Evolutionary conservation across 2,888 invertebrate species (phyloP).

Genomic region (Marronus borbonicus): DNA sequence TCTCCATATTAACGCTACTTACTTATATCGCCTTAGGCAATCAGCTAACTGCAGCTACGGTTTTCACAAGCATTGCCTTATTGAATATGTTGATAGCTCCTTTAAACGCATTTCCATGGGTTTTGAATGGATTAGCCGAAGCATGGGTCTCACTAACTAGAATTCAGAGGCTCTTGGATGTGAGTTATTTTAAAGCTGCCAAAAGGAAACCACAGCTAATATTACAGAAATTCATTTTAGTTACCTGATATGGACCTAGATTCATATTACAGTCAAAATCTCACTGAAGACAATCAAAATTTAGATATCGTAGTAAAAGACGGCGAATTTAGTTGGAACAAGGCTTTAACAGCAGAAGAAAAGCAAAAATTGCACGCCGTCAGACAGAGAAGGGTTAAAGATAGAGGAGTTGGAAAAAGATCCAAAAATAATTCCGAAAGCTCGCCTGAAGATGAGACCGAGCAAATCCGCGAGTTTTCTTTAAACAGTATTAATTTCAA

Average conservation of each 20-base stretch:
- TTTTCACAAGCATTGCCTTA: slow-evolving; percentile 94
- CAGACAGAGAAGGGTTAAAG: slow-evolving; percentile 67
- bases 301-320: slow-evolving; percentile 75
- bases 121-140: slow-evolving; percentile 95
- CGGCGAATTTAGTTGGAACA: slow-evolving; percentile 77
- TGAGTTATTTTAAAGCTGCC: slow-evolving; percentile 68
- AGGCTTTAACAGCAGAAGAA: slow-evolving; percentile 67
- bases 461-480: slow-evolving; percentile 62
- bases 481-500: slow-evolving; percentile 68
- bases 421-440: slow-evolving; percentile 55
- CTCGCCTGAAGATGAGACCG: slow-evolving; percentile 46
- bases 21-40: slow-evolving; percentile 85
- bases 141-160: slow-evolving; percentile 95
- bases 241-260: slow-evolving; percentile 77
- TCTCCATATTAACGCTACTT: slow-evolving; percentile 87
- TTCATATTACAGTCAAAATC: slow-evolving; percentile 74
- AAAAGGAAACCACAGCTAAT: too few relatives aligned
- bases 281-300: slow-evolving; percentile 70
- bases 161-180: slow-evolving; percentile 86
- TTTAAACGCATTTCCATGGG: slow-evolving; percentile 98
- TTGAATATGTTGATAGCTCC: slow-evolving; percentile 97
- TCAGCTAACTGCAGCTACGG: slow-evolving; percentile 88
- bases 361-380: slow-evolving; percentile 61
- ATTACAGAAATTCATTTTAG: slow-evolving; percentile 67
- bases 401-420: slow-evolving; percentile 73